A percentile compares a stretch with the other conserved stretches of the same genome.
phyloP scores from a whole-genome alignment of 2,113 vertebrate species.

The Burhinus oedicnemus region DNA sequence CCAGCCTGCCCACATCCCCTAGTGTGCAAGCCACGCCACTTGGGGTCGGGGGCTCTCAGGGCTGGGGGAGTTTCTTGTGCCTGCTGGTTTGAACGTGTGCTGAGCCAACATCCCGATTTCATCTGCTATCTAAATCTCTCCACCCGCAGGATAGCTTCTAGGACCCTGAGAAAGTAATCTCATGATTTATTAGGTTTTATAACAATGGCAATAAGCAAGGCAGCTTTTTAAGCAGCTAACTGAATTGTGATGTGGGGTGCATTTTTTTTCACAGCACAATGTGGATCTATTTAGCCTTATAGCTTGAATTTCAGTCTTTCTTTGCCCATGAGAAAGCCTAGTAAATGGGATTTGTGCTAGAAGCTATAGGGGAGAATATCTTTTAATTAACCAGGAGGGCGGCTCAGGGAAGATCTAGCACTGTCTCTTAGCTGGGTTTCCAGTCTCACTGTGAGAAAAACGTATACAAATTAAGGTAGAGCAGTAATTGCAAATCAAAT shows the following conservation, averaged over 20 bases:
- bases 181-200: constrained; percentile 57
- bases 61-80: not conserved
- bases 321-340: constrained; percentile 54
- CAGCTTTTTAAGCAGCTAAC: constrained; percentile 54
- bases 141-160: constrained; percentile 1
- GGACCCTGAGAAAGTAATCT: constrained; percentile 46
- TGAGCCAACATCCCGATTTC: not conserved
- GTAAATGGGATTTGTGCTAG: constrained; percentile 55
- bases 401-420: not conserved
- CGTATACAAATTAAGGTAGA: not conserved
- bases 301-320: constrained; percentile 58
- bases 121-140: not conserved
- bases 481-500: not conserved
- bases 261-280: constrained; percentile 11
- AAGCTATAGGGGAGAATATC: constrained; percentile 36
- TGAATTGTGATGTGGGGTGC: constrained; percentile 34
- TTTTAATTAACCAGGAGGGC: constrained; percentile 61
- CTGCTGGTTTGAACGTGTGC: not conserved
- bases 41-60: not conserved
- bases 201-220: constrained; percentile 64
- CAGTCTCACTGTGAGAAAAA: not conserved
- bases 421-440: not conserved
- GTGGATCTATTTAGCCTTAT: constrained; percentile 60
- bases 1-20: not conserved
- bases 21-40: rapidly evolving